These are phyloP conservation scores for Troides aeacus DNA, from an alignment of 2,888 invertebrate species.

Conservation along the genomic window DNA sequence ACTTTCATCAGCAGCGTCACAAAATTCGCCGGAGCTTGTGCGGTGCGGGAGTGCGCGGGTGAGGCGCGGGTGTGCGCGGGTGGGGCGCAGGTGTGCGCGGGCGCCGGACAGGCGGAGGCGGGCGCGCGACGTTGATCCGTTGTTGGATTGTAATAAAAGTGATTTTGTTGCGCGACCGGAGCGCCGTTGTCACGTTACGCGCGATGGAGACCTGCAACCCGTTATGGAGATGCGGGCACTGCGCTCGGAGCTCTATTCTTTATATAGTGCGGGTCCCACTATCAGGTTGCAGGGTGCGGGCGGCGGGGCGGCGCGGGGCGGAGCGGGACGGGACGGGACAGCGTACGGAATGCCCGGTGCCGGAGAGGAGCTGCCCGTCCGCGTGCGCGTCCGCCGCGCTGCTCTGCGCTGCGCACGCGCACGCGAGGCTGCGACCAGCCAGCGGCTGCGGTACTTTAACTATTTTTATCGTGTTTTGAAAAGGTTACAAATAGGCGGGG, in stretches of 20 bases:
- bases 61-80: constrained; percentile 49
- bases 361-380: constrained; percentile 65
- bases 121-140: constrained; percentile 69
- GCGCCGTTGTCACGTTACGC: constrained; percentile 66
- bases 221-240: constrained; percentile 58
- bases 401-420: no score
- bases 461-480: no score
- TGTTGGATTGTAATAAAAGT: constrained; percentile 66
- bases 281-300: no score
- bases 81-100: constrained; percentile 54
- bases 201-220: constrained; percentile 45
- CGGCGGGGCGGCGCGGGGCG: no score
- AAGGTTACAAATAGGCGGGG: no score
- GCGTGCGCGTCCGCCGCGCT: no score
- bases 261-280: background rate
- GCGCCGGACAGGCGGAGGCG: constrained; percentile 47
- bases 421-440: no score
- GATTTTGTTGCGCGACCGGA: constrained; percentile 73
- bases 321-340: background rate
- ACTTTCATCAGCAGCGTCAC: constrained; percentile 44
- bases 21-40: constrained; percentile 60
- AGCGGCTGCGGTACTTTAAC: no score
- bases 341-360: constrained; percentile 66
- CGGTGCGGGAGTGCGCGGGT: no score
- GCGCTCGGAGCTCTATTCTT: constrained; percentile 41